phyloP scores from a whole-genome alignment of 2,113 vertebrate genomes.

The Corythoichthys intestinalis region DNA sequence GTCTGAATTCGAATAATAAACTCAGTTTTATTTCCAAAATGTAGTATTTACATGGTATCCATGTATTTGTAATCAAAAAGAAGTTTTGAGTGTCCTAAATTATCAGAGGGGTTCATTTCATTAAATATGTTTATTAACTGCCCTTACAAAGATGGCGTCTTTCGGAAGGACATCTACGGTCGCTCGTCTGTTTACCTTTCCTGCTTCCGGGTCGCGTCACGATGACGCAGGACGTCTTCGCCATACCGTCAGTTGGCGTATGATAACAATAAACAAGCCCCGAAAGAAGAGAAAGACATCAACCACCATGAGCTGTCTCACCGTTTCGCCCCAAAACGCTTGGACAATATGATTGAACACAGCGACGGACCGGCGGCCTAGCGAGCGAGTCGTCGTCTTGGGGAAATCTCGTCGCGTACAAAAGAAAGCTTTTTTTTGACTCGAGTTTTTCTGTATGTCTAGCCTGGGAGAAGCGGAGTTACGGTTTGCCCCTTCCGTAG shows the following conservation, averaged over 20 bases:
- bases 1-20: too few relatives aligned
- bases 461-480: constrained; percentile 55
- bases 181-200: neutral
- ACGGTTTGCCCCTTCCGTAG: constrained; percentile 60
- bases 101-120: too few relatives aligned
- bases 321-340: constrained; percentile 33
- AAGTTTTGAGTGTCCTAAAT: too few relatives aligned
- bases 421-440: constrained; percentile 33
- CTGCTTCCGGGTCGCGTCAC: constrained; percentile 16
- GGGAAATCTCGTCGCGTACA: constrained; percentile 35
- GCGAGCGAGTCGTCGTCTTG: constrained; percentile 19
- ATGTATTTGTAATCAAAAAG: too few relatives aligned
- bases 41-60: too few relatives aligned
- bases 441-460: constrained; percentile 49
- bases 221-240: constrained; percentile 46
- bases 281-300: constrained; percentile 49
- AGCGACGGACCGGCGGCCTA: constrained; percentile 14
- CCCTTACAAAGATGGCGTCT: constrained; percentile 62
- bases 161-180: neutral
- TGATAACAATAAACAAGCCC: constrained; percentile 81
- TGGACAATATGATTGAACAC: constrained; percentile 37
- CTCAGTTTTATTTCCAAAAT: too few relatives aligned
- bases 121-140: neutral
- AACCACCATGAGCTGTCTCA: constrained; percentile 43
- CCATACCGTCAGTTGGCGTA: constrained; percentile 58